Conservation (phyloP, 2,113 vertebrate species). For the Psittacara wagleri region DNA sequence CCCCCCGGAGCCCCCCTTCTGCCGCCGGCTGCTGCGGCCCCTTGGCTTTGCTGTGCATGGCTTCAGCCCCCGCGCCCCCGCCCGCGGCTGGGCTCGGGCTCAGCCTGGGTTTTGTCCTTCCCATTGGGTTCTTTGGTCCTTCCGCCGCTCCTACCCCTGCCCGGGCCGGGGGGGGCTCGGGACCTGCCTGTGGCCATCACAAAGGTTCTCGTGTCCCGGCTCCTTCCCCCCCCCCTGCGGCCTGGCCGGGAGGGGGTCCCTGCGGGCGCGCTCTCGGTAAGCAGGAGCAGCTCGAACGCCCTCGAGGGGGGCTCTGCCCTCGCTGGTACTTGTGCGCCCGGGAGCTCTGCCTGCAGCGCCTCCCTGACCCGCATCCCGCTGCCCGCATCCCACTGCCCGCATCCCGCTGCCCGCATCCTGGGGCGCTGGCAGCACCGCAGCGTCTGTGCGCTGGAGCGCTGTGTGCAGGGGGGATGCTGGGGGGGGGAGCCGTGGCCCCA, state of each 20-base stretch:
- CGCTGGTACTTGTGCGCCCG: background rate
- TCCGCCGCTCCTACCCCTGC: background rate
- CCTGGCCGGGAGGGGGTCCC: too few species aligned
- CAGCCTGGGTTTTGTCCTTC: constrained; percentile 16
- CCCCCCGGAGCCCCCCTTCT: too few species aligned
- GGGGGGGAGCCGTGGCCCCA: background rate
- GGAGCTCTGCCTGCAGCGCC: background rate
- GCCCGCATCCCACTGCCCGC: too few species aligned
- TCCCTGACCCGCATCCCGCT: too few species aligned
- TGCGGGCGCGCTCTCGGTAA: background rate
- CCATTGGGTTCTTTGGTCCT: background rate
- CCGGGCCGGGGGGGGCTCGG: background rate
- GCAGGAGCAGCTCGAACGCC: background rate
- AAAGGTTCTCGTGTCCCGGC: background rate
- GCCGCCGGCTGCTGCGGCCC: too few species aligned
- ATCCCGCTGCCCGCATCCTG: too few species aligned
- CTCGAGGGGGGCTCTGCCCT: background rate
- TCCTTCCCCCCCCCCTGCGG: background rate
- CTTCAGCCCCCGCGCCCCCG: too few species aligned
- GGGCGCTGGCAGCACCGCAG: background rate
- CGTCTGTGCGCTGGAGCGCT: background rate
- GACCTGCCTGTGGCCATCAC: accelerated
- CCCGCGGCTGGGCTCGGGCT: constrained; percentile 64
- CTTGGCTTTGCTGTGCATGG: too few species aligned
- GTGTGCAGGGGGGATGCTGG: background rate